Conservation (phyloP, 2,888 invertebrate genomes). For the Drosophila rubida region DNA sequence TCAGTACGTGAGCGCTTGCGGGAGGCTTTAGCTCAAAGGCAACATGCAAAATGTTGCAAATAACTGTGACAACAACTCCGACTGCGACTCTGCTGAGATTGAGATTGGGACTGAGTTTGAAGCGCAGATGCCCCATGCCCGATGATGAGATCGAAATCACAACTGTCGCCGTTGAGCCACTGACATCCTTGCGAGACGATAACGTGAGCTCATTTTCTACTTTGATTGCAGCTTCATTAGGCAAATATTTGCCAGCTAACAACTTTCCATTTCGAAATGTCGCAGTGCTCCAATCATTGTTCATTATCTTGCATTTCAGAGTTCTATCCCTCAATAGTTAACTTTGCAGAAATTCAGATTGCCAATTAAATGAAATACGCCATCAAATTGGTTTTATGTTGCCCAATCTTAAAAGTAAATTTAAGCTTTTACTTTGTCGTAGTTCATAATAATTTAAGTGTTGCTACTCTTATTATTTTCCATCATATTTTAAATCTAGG, state of each 20-base stretch:
- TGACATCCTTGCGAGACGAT: slow-evolving; percentile 30
- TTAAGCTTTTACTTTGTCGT: no score
- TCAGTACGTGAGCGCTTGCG: slow-evolving; percentile 61
- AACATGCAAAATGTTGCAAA: slow-evolving; percentile 75
- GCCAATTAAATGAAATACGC: no score
- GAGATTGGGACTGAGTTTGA: slow-evolving; percentile 4
- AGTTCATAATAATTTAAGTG: no score
- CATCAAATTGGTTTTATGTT: no score
- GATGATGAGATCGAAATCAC: background rate
- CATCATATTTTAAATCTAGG: no score
- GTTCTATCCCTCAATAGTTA: no score
- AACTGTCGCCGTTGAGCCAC: slow-evolving; percentile 1
- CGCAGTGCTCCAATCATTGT: background rate
- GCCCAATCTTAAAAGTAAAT: no score
- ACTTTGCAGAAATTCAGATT: no score
- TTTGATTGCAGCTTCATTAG: background rate
- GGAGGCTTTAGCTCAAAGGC: slow-evolving; percentile 72
- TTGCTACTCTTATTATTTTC: no score
- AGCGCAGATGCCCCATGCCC: background rate
- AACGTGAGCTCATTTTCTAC: background rate
- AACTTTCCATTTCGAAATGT: background rate
- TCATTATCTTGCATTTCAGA: background rate
- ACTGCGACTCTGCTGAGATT: slow-evolving; percentile 6
- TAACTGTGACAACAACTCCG: slow-evolving; percentile 57
- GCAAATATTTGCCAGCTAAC: background rate